Percentiles rank a stretch among this genome's conserved stretches.
These are phyloP conservation scores for Macrochelys suwanniensis DNA, from an alignment of 2,797 vertebrate species.

Conservation along the genomic window DNA sequence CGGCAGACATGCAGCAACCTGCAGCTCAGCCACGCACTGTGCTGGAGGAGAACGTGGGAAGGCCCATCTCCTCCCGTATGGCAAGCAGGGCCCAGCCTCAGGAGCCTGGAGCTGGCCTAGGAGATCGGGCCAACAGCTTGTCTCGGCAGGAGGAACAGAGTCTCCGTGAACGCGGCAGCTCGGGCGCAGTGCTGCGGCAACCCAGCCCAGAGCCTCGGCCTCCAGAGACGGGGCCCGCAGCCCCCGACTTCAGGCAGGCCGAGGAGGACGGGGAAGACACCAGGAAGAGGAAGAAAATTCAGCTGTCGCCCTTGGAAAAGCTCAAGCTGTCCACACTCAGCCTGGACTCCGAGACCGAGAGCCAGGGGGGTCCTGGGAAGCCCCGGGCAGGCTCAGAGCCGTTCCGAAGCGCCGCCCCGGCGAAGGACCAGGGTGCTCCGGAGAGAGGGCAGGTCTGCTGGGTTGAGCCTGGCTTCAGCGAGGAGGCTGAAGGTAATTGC, in stretches of 20 bases:
- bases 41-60: not conserved
- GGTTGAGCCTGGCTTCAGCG: accelerated
- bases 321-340: conserved; percentile 83
- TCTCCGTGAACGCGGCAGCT: not conserved
- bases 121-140: not conserved
- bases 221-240: not conserved
- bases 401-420: not conserved
- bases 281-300: conserved; percentile 80
- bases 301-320: conserved; percentile 83
- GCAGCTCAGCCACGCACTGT: not conserved
- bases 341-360: conserved; percentile 81
- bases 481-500: conserved; percentile 20
- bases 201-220: not conserved
- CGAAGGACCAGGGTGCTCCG: not conserved
- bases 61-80: not conserved
- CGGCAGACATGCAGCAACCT: not conserved
- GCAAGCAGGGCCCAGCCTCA: not conserved
- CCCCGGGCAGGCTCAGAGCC: conserved; percentile 39
- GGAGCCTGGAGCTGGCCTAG: not conserved
- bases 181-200: not conserved
- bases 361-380: not conserved
- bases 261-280: conserved; percentile 39
- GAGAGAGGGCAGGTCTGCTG: not conserved
- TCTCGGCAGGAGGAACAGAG: not conserved
- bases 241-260: accelerated